These are phyloP conservation scores for Emmelina monodactyla DNA, from an alignment of 2,888 invertebrate genomes.

Conservation along the genomic window DNA sequence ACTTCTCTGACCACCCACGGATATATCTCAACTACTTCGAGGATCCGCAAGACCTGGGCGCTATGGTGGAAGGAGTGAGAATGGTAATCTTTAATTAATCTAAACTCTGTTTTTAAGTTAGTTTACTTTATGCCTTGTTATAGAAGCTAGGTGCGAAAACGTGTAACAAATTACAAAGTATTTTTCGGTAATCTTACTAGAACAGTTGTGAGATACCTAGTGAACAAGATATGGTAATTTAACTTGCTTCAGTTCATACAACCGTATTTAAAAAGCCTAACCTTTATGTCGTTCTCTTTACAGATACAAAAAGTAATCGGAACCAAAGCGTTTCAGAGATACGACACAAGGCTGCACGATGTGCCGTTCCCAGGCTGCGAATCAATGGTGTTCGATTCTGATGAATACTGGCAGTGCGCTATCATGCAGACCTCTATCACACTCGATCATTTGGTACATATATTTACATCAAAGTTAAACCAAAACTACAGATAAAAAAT, in stretches of 20 bases:
- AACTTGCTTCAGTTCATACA: too few relatives aligned
- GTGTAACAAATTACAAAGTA: too few relatives aligned
- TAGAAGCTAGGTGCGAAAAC: too few relatives aligned
- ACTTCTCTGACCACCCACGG: slow-evolving; percentile 78
- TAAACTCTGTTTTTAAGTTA: too few relatives aligned
- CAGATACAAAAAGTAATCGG: slow-evolving; percentile 40
- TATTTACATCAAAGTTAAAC: neutral
- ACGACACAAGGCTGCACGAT: slow-evolving; percentile 38
- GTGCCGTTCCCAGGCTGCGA: slow-evolving; percentile 75
- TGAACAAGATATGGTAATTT: too few relatives aligned
- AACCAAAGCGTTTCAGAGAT: slow-evolving; percentile 43
- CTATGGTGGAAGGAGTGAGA: slow-evolving; percentile 77
- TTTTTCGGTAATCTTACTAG: too few relatives aligned
- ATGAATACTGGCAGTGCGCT: slow-evolving; percentile 79
- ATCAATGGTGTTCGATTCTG: slow-evolving; percentile 64
- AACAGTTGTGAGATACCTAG: too few relatives aligned
- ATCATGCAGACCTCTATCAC: slow-evolving; percentile 74
- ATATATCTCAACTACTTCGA: slow-evolving; percentile 86
- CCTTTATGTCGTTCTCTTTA: too few relatives aligned
- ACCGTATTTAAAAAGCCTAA: too few relatives aligned
- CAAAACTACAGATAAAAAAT: neutral
- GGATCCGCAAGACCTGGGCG: slow-evolving; percentile 73
- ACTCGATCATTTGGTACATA: slow-evolving; percentile 70
- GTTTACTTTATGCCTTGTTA: too few relatives aligned
- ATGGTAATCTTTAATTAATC: too few relatives aligned